These are phyloP conservation scores for Lophura nycthemera DNA, from an alignment of 2,113 vertebrate species.

Conservation along the genomic window DNA sequence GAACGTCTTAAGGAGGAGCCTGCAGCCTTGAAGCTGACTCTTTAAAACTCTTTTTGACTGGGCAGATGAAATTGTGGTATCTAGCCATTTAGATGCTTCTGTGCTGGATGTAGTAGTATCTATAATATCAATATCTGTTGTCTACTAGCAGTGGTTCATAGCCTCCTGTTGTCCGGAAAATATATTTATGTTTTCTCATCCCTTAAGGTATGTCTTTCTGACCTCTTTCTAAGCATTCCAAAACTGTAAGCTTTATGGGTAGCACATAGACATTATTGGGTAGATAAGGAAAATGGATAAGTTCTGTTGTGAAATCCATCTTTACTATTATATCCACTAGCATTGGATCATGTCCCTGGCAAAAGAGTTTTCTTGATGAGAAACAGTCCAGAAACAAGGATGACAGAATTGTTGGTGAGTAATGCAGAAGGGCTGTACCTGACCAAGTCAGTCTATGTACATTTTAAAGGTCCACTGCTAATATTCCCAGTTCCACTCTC, in stretches of 20 bases:
- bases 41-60: not conserved
- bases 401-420: not conserved
- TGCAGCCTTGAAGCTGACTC: not conserved
- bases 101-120: not conserved
- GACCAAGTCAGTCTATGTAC: not conserved
- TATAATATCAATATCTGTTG: not conserved
- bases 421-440: not conserved
- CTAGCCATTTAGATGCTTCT: not conserved
- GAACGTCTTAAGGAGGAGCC: not conserved
- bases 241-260: not conserved
- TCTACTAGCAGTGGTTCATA: not conserved
- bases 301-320: not conserved
- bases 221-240: not conserved
- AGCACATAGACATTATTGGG: not conserved
- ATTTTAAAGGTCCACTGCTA: not conserved
- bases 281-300: not conserved
- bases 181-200: not conserved
- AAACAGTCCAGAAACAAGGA: not conserved
- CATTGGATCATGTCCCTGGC: rapidly evolving
- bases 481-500: not conserved
- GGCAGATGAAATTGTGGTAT: not conserved
- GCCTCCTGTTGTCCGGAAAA: not conserved
- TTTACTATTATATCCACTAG: not conserved
- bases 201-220: not conserved
- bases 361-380: not conserved